phyloP scores from a whole-genome alignment of 2,797 vertebrate genomes.

The Poeciliopsis infans region DNA sequence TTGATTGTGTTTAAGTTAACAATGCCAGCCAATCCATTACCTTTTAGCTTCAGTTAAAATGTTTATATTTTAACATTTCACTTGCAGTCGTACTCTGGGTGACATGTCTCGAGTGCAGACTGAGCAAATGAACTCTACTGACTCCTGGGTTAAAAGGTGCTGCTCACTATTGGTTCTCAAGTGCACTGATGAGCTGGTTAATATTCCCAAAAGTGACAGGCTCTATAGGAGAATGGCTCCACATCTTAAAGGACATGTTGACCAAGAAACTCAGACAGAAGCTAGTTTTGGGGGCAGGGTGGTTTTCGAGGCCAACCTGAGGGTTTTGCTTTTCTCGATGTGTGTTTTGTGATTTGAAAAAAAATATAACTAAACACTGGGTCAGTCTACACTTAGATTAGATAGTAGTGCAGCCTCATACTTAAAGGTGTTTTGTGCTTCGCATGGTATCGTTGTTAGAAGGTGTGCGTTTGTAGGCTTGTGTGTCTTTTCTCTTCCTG shows the following conservation, averaged over 20 bases:
- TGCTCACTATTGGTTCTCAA: constrained; percentile 51
- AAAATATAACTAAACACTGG: neutral
- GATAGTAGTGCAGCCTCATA: neutral
- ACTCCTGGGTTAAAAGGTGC: constrained; percentile 54
- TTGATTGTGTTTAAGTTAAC: constrained; percentile 52
- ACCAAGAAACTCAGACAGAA: constrained; percentile 26
- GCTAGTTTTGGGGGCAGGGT: constrained; percentile 2
- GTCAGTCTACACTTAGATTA: neutral
- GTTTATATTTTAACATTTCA: constrained; percentile 29
- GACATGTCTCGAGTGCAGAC: neutral
- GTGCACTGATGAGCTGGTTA: constrained; percentile 66
- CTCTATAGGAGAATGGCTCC: constrained; percentile 25
- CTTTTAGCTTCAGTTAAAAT: constrained; percentile 22
- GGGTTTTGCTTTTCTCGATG: neutral
- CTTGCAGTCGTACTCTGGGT: constrained; percentile 9
- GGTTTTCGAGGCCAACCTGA: neutral
- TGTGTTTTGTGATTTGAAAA: neutral
- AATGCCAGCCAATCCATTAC: constrained; percentile 39
- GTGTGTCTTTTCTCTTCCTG: constrained; percentile 54
- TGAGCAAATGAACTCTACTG: constrained; percentile 33
- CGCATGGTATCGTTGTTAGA: constrained; percentile 32
- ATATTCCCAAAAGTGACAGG: constrained; percentile 50
- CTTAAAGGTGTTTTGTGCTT: constrained; percentile 21
- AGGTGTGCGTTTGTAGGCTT: constrained; percentile 24
- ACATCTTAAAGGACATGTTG: constrained; percentile 28